These are phyloP conservation scores for Eupithecia subumbrata DNA, from an alignment of 2,888 invertebrate species.

Conservation along the genomic window DNA sequence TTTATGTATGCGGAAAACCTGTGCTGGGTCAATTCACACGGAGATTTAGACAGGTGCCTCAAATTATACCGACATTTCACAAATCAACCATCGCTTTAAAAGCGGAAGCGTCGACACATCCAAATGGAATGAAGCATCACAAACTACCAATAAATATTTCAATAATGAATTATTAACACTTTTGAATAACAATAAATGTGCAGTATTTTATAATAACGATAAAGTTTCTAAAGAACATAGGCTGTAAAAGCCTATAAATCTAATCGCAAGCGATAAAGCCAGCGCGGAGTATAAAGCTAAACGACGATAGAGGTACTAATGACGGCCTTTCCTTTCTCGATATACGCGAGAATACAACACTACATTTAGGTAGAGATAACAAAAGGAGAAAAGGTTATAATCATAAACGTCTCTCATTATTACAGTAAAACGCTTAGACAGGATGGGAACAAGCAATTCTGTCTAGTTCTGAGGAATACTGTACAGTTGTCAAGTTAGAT, in stretches of 20 bases:
- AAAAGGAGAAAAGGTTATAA: conserved; percentile 13
- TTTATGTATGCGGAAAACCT: conserved; percentile 47
- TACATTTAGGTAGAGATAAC: conserved; percentile 10
- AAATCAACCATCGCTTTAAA: conserved; percentile 30
- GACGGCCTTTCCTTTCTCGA: conserved; percentile 27
- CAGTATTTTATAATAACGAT: conserved; percentile 35
- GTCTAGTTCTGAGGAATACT: not conserved
- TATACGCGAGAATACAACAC: conserved; percentile 17
- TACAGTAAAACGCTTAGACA: conserved; percentile 34
- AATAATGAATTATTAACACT: conserved; percentile 35
- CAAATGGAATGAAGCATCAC: conserved; percentile 30
- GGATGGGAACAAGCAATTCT: conserved; percentile 26
- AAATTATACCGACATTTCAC: conserved; percentile 34
- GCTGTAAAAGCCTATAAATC: conserved; percentile 36
- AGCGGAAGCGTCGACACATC: conserved; percentile 33
- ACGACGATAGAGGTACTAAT: conserved; percentile 32
- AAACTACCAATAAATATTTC: conserved; percentile 33
- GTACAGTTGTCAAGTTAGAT: not conserved
- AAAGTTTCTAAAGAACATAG: conserved; percentile 33
- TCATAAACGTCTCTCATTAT: conserved; percentile 5
- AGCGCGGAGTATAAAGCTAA: conserved; percentile 30
- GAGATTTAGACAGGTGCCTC: conserved; percentile 45
- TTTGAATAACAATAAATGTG: conserved; percentile 30
- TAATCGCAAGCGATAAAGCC: conserved; percentile 33
- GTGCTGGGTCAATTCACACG: conserved; percentile 55